Conservation (phyloP, 1,140 invertebrate species). For the Schlechtendalia chinensis region DNA sequence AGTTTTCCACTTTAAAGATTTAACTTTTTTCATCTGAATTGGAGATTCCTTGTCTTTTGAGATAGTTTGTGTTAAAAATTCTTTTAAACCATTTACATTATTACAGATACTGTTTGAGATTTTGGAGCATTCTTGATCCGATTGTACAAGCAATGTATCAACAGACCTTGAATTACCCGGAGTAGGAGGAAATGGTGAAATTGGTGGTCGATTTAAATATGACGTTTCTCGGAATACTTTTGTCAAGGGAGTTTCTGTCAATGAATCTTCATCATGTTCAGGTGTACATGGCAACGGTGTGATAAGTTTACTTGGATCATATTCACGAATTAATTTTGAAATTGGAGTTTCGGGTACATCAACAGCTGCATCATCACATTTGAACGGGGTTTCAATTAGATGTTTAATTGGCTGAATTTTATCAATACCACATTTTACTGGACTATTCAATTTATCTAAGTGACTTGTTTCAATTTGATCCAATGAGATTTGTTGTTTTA, state of each 20-base stretch:
- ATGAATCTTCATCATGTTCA: slow-evolving; percentile 21
- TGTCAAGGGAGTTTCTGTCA: slow-evolving; percentile 27
- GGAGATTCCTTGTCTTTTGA: background rate
- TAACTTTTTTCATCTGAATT: background rate
- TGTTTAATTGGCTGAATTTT: background rate
- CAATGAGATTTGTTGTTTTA: background rate
- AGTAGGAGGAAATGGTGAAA: slow-evolving; percentile 45
- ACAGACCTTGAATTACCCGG: slow-evolving; percentile 37
- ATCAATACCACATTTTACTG: background rate
- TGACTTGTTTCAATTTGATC: slow-evolving; percentile 11
- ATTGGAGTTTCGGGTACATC: slow-evolving; percentile 39
- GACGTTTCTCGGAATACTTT: slow-evolving; percentile 43
- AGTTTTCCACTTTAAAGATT: background rate
- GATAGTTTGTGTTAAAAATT: background rate
- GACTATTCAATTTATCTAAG: background rate
- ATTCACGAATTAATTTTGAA: slow-evolving; percentile 34
- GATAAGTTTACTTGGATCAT: slow-evolving; percentile 19
- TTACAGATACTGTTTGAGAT: background rate
- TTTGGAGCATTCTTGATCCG: background rate
- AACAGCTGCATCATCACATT: slow-evolving; percentile 41
- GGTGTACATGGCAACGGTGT: slow-evolving; percentile 32
- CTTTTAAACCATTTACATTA: slow-evolving; percentile 4
- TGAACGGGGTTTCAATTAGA: slow-evolving; percentile 19
- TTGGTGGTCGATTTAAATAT: slow-evolving; percentile 36
- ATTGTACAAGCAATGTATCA: slow-evolving; percentile 15